Evolutionary conservation across 2,888 invertebrate genomes (phyloP), one percentile per base, ranked within the genome.

Genomic region (Euclidia mi): DNA sequence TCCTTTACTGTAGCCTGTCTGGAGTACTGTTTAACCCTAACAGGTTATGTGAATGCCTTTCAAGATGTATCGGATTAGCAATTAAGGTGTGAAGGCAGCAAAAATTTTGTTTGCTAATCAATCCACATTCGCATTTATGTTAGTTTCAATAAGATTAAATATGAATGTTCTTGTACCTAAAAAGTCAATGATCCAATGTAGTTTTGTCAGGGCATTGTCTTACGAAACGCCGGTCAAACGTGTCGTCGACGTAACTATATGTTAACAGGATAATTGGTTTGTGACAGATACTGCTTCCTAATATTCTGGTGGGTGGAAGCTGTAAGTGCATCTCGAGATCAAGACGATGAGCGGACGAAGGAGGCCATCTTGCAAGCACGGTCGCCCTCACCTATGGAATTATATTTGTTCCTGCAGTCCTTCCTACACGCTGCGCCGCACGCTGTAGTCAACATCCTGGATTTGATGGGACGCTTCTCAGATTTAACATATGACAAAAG

Each of bases 241-340:
- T 6, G 6, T 7, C 20, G 1, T 37, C 15, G n/a, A 17, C 10
- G 0, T 15, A 15, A 9, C 35, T 15, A 35, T 9, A 35, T 37
- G 7, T 14, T 31, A 55, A 45, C 34, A 42, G 10, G 29, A 43
- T 43, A 18, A 15, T 46, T 56, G 31, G 0, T 49, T 46, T 63
- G 56, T 6, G 9, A 45, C 79, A 97, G 97, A 85, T 97, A 96
- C 76, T 95, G 96, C 42, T 95, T 96, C 77, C 95, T 96, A 65
- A 95, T 97, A 79, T 97, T 97, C 81, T 96, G 97, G 96, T 96
- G 96, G 73, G 92, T 97, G 38, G 97, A 97, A 84, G 96, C 96
- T 9, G 94, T 96, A 4, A 95, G 95, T 72, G 95, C 95, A 28
- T 83, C 91, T 9, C 82, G 94, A 34, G 87, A 78, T 1, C 82